Base-by-base conservation (phyloP, 2,888 invertebrate genomes). In the Xiphydria camelus region DNA sequence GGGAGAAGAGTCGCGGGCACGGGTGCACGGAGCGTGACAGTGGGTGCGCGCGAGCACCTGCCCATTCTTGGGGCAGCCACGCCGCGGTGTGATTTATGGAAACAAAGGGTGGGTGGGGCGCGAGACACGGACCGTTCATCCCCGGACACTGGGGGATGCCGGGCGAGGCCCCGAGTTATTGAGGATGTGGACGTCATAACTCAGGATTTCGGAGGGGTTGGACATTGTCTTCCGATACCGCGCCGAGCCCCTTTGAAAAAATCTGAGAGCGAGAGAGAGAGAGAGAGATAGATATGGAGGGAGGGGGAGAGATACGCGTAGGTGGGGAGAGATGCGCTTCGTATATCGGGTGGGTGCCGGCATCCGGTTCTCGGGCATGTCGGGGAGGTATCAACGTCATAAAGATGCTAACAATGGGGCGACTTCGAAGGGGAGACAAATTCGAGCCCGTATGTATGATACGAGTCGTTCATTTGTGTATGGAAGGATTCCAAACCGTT, bases 1-100 rank as follows among this genome's bases (percentile, higher is more conserved):
- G 42, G 40, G 48, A 54, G 52, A 59, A 58, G 55, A 55, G 53
- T 59, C 61, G 61, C 59, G 57, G 58, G 58, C 68, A 68, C 70
- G 73, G 69, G 69, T 68, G 73, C 70, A 71, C 59, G 57, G 53
- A 71, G 73, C 74, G 73, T 73, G 74, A 73, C 73, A 73, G 71
- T 73, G 72, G 72, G 67, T 70, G 59, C 57, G 64, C 62, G 46
- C 57, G 64, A 55, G 67, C 74, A 74, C 73, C 73, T 74, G 74
- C 72, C 66, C 70, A 68, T 73, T 72, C 70, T 61, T 64, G 61
- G 61, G 44, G n/a, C 42, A 51, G 46, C 50, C 42, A 45, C 36
- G 43, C 20, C 12, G 5, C 29, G 44, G 42, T 45, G 64, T 68
- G 67, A 68, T 68, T 68, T 68, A 68, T 66, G 67, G 61, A 68